Evolutionary conservation across 2,113 vertebrate genomes (phyloP).

Genomic region (Pelobates fuscus): DNA sequence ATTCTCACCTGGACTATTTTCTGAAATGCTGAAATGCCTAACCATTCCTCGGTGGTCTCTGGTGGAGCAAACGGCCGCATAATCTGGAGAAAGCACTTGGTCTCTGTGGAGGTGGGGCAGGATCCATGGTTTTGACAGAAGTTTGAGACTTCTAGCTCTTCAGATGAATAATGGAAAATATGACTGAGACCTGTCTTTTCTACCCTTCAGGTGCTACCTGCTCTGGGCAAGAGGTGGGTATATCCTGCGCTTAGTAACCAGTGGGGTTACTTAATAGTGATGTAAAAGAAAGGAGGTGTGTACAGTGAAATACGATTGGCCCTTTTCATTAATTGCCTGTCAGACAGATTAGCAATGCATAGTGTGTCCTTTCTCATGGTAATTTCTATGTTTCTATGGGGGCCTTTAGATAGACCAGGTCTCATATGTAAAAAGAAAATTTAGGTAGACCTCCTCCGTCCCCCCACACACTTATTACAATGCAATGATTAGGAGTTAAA

Average conservation of each 20-base stretch:
- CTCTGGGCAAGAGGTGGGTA: constrained; percentile 25
- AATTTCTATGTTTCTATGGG: too few relatives aligned
- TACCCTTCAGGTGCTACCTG: constrained; percentile 40
- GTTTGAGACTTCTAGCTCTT: background rate
- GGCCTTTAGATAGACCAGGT: too few relatives aligned
- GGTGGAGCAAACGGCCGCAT: constrained; percentile 65
- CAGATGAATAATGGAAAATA: constrained; percentile 37
- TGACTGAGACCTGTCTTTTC: constrained; percentile 31
- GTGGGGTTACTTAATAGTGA: constrained; percentile 1
- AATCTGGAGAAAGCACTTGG: constrained; percentile 67
- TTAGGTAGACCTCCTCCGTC: too few relatives aligned
- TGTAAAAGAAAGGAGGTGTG: background rate
- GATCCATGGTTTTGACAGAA: constrained; percentile 71
- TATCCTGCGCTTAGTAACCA: background rate
- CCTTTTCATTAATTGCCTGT: constrained; percentile 2
- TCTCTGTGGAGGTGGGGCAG: constrained; percentile 72
- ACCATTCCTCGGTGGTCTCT: constrained; percentile 73
- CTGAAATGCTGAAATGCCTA: constrained; percentile 87
- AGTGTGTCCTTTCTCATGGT: too few relatives aligned
- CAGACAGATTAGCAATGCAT: too few relatives aligned
- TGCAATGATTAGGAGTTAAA: too few relatives aligned
- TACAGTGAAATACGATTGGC: background rate
- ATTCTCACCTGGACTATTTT: constrained; percentile 90
- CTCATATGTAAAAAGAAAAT: too few relatives aligned
- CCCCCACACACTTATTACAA: too few relatives aligned